Percentiles rank a stretch among this genome's conserved stretches.
Conservation (phyloP, 2,888 invertebrate genomes). For the Drosophila melanosoma region DNA sequence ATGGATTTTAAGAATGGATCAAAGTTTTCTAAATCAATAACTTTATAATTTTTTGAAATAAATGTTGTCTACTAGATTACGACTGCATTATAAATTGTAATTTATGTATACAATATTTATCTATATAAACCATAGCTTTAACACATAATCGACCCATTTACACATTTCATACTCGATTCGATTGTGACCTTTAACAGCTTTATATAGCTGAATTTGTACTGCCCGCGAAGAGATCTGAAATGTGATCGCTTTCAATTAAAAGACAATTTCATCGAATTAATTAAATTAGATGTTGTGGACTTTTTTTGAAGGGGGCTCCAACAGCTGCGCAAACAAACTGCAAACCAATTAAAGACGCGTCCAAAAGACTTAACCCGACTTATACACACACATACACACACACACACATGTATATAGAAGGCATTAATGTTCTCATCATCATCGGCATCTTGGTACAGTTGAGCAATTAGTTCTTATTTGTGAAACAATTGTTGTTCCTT, state of each 20-base stretch:
- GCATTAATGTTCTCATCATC: conserved; percentile 4
- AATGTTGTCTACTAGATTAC: neutral
- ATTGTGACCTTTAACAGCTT: conserved; percentile 37
- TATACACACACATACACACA: neutral
- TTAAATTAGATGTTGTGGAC: conserved; percentile 64
- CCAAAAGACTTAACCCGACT: conserved; percentile 26
- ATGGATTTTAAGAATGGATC: neutral
- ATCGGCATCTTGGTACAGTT: conserved; percentile 38
- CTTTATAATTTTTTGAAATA: neutral
- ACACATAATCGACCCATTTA: neutral
- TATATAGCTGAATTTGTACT: conserved; percentile 27
- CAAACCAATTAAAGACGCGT: conserved; percentile 68
- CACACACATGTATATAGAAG: neutral
- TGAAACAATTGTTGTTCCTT: neutral
- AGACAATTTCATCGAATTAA: conserved; percentile 80
- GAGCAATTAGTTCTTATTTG: conserved; percentile 10
- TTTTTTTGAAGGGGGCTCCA: conserved; percentile 41
- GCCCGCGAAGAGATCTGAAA: conserved; percentile 42
- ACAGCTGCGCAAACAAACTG: conserved; percentile 76
- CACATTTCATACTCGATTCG: conserved; percentile 15
- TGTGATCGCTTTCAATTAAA: conserved; percentile 75
- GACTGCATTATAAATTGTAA: neutral
- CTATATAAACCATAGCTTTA: neutral
- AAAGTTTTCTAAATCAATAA: neutral
- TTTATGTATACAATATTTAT: neutral